phyloP scores from a whole-genome alignment of 2,797 vertebrate species.

The Sebastes minor region DNA sequence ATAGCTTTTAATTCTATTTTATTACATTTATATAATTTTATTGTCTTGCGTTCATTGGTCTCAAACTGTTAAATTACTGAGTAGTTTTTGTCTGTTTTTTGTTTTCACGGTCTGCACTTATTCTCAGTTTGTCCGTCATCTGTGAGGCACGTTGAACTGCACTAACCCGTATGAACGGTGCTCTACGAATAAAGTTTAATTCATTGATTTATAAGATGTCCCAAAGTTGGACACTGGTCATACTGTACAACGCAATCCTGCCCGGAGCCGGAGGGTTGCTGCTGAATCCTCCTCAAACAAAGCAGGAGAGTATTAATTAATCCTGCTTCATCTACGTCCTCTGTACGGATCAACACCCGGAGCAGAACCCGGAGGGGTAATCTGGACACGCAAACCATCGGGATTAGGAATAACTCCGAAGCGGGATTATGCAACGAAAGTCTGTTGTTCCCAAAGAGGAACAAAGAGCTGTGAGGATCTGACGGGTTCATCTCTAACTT shows the following conservation, averaged over 20 bases:
- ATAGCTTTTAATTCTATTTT: too few species aligned
- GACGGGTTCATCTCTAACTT: not conserved
- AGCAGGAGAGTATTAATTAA: slow-evolving; percentile 32
- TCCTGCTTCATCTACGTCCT: slow-evolving; percentile 47
- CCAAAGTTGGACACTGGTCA: too few species aligned
- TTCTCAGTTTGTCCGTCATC: too few species aligned
- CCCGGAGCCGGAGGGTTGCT: not conserved
- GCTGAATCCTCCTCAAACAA: not conserved
- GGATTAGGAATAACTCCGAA: slow-evolving; percentile 54
- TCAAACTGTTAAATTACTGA: too few species aligned
- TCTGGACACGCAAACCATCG: slow-evolving; percentile 42
- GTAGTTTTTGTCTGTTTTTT: too few species aligned
- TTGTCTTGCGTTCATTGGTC: too few species aligned
- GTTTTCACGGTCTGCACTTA: too few species aligned
- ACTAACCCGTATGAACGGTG: too few species aligned
- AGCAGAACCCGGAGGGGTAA: slow-evolving; percentile 18
- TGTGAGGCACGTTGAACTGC: too few species aligned
- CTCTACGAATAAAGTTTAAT: too few species aligned
- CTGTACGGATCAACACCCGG: slow-evolving; percentile 9
- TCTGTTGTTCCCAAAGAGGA: slow-evolving; percentile 23
- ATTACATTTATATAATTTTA: too few species aligned
- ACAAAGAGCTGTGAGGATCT: not conserved
- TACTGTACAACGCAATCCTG: not conserved
- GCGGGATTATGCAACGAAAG: slow-evolving; percentile 43
- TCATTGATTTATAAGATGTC: too few species aligned